These are phyloP conservation scores for Drosophila mercatorum DNA, from an alignment of 2,888 invertebrate species.

Conservation along the genomic window DNA sequence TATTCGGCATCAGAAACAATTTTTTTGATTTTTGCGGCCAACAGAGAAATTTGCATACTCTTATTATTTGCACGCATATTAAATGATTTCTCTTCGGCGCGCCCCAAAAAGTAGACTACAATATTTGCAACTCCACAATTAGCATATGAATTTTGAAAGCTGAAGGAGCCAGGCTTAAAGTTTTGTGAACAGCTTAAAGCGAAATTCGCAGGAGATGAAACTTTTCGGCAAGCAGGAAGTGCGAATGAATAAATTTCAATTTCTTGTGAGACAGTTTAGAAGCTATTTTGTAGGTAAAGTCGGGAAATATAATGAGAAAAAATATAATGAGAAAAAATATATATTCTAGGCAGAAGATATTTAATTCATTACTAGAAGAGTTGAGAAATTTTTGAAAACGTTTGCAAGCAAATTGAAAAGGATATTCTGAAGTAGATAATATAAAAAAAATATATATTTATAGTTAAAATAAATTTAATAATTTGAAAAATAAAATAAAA, in stretches of 20 bases:
- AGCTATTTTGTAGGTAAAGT: no score
- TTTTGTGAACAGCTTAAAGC: not conserved
- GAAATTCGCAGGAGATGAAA: not conserved
- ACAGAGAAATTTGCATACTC: constrained; percentile 48
- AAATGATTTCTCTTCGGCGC: constrained; percentile 17
- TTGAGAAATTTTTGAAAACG: no score
- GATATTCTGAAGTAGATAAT: no score
- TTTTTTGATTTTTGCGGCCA: constrained; percentile 9
- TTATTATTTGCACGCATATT: constrained; percentile 46
- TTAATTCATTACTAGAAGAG: no score
- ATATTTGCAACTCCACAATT: constrained; percentile 16
- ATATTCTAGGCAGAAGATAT: no score
- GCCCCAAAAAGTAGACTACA: constrained; percentile 18
- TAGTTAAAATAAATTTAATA: no score
- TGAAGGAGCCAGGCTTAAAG: not conserved
- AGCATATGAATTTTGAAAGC: constrained; percentile 9
- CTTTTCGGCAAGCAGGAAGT: not conserved
- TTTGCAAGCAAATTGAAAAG: no score
- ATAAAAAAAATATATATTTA: no score
- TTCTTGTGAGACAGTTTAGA: no score
- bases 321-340: no score
- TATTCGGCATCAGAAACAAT: constrained; percentile 32
- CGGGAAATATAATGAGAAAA: no score
- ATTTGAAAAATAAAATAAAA: no score
- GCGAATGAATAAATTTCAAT: not conserved